phyloP scores from a whole-genome alignment of 2,113 vertebrate genomes.

The Gavia stellata region DNA sequence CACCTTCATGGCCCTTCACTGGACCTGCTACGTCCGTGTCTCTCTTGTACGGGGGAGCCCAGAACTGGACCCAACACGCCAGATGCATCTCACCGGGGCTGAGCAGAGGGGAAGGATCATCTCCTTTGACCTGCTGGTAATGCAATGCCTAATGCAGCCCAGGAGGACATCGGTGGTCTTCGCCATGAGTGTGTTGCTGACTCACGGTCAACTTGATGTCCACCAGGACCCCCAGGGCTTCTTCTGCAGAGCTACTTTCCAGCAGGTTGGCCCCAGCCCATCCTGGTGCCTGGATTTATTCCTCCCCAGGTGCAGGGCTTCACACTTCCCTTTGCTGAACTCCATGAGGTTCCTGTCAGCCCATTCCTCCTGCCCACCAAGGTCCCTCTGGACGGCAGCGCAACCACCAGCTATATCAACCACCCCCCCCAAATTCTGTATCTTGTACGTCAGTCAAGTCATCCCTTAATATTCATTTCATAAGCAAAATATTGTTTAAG shows the following conservation, averaged over 20 bases:
- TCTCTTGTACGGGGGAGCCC: neutral
- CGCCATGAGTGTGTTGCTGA: neutral
- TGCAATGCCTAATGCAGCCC: too few species aligned
- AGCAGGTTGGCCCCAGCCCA: neutral
- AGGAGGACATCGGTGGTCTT: neutral
- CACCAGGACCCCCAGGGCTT: neutral
- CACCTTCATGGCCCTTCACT: neutral
- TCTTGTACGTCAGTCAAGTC: neutral
- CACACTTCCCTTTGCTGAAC: neutral
- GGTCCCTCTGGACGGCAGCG: neutral
- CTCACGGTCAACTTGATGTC: neutral
- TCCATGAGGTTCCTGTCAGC: neutral
- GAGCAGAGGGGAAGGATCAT: neutral
- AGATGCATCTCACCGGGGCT: neutral
- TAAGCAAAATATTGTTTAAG: neutral
- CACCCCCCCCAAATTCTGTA: rapidly evolving
- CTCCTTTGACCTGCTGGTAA: neutral
- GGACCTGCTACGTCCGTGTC: neutral
- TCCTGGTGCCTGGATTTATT: neutral
- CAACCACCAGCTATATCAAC: neutral
- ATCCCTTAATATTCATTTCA: neutral
- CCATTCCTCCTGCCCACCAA: neutral
- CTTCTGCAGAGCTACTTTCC: neutral
- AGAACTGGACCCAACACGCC: neutral
- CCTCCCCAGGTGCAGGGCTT: neutral